A percentile compares a stretch with the other conserved stretches of the same genome.
Evolutionary conservation across 2,113 vertebrate species (phyloP).

Genomic region (Dipodomys spectabilis): DNA sequence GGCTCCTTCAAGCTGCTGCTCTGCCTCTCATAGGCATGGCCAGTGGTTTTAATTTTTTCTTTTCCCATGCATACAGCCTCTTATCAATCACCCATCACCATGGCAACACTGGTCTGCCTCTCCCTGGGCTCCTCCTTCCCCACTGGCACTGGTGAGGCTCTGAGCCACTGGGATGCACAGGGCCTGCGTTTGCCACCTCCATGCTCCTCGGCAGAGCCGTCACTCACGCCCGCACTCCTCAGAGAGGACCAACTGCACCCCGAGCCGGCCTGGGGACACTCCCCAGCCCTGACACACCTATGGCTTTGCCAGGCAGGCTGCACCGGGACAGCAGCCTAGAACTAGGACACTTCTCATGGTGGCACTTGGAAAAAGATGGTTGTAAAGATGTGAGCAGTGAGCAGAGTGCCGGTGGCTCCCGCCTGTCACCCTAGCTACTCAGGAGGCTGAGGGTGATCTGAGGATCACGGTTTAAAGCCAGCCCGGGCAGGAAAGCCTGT

Average conservation of each 20-base stretch:
- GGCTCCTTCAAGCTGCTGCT: not conserved
- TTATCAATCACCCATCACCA: not conserved
- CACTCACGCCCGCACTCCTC: too few species aligned
- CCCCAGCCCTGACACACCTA: not conserved
- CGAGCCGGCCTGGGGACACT: rapidly evolving
- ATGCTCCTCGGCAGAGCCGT: rapidly evolving
- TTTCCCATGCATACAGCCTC: not conserved
- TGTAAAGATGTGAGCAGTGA: too few species aligned
- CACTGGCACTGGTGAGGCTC: not conserved
- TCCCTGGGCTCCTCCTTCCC: not conserved
- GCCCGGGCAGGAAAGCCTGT: too few species aligned
- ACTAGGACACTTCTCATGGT: not conserved
- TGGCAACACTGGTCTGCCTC: not conserved
- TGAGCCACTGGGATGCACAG: not conserved
- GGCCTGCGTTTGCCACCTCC: rapidly evolving
- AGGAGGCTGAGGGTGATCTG: too few species aligned
- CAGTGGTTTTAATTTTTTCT: not conserved
- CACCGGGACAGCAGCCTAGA: not conserved
- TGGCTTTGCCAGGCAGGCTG: not conserved
- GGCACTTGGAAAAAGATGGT: not conserved
- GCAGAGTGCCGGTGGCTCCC: too few species aligned
- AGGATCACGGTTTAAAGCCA: too few species aligned
- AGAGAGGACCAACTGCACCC: not conserved
- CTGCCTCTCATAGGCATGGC: not conserved
- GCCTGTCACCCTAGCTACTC: too few species aligned